Evolutionary conservation across 2,113 vertebrate genomes (phyloP).

Genomic region (Lepus americanus): DNA sequence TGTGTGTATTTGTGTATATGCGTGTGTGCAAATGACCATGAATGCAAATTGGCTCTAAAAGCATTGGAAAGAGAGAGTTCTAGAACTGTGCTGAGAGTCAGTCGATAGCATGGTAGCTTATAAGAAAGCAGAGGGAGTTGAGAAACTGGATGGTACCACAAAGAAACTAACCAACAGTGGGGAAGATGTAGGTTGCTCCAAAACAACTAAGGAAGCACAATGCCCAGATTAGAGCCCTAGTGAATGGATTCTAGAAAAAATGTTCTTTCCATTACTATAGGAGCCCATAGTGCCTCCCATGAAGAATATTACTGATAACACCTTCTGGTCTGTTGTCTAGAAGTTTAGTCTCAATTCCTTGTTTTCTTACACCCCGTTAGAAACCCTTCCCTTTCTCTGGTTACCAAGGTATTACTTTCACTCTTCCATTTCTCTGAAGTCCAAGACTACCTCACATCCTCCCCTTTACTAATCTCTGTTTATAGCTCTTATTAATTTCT

Average conservation of each 20-base stretch:
- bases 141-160: neutral
- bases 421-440: neutral
- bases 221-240: neutral
- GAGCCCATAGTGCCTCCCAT: neutral
- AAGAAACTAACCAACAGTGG: neutral
- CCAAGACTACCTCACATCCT: neutral
- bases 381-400: neutral
- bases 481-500: neutral
- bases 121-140: neutral
- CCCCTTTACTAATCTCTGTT: neutral
- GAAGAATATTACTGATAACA: neutral
- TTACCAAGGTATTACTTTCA: neutral
- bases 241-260: constrained; percentile 11
- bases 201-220: neutral
- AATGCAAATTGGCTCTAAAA: neutral
- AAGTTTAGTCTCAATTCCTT: neutral
- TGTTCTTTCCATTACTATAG: neutral
- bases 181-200: neutral
- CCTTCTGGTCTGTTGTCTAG: neutral
- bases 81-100: neutral
- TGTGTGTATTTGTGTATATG: neutral
- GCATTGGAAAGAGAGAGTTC: neutral
- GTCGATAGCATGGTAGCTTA: neutral
- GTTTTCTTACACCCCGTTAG: neutral
- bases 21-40: too few species aligned